phyloP scores from a whole-genome alignment of 2,888 invertebrate genomes.

The Caenorhabditis uteleia region DNA sequence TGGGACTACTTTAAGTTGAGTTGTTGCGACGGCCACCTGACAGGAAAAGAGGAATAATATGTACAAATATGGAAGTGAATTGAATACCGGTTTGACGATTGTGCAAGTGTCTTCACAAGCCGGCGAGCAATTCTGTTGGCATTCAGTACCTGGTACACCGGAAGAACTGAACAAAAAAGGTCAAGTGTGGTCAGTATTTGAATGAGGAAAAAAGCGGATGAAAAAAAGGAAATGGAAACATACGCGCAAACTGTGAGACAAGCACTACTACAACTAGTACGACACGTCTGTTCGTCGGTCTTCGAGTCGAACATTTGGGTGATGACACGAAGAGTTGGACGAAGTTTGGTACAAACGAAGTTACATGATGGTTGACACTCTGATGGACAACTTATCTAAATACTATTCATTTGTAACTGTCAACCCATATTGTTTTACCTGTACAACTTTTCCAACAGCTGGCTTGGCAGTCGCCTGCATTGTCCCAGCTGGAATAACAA shows the following conservation, averaged over 20 bases:
- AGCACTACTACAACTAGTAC: constrained; percentile 18
- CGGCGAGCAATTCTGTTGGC: constrained; percentile 41
- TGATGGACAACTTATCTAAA: constrained; percentile 21
- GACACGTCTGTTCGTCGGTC: constrained; percentile 23
- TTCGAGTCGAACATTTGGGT: constrained; percentile 37
- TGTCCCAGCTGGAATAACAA: constrained; percentile 38
- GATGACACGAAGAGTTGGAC: constrained; percentile 32
- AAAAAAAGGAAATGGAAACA: constrained; percentile 4
- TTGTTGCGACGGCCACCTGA: constrained; percentile 14
- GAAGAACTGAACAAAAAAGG: constrained; percentile 26
- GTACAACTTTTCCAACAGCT: too few relatives aligned
- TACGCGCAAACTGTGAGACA: constrained; percentile 31
- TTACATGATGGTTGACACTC: constrained; percentile 35
- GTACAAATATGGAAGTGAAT: not conserved
- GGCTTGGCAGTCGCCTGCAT: constrained; percentile 6
- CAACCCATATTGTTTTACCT: constrained; percentile 14
- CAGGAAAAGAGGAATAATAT: too few relatives aligned
- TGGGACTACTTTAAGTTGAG: too few relatives aligned
- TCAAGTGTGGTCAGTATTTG: too few relatives aligned
- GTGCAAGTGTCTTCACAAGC: constrained; percentile 49
- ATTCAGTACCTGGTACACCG: constrained; percentile 37
- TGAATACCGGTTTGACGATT: constrained; percentile 33
- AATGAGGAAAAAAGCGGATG: not conserved
- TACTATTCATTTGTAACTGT: not conserved
- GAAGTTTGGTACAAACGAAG: constrained; percentile 35